Evolutionary conservation across 2,113 vertebrate species (phyloP).

Genomic region (Scomber colias): DNA sequence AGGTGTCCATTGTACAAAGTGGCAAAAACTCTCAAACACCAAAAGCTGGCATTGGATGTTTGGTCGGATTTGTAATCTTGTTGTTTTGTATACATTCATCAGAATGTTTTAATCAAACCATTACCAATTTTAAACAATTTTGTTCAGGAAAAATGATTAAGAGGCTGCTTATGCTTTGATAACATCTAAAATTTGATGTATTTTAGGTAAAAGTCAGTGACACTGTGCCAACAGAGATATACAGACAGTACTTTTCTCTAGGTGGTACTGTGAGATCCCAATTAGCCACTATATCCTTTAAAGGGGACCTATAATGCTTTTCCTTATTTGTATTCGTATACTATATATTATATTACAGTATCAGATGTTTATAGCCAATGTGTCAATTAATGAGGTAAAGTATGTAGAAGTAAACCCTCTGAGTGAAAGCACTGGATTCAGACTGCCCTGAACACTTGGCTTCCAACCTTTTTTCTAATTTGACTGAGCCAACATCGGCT

Average conservation of each 20-base stretch:
- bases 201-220: background rate
- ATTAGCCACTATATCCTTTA: constrained; percentile 70
- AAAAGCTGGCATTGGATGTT: background rate
- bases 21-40: background rate
- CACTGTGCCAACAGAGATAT: constrained; percentile 15
- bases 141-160: background rate
- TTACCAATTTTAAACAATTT: background rate
- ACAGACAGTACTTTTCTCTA: constrained; percentile 9
- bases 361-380: too few species aligned
- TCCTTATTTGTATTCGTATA: too few species aligned
- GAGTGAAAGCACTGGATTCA: too few species aligned
- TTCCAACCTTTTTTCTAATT: too few species aligned
- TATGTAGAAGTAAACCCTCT: too few species aligned
- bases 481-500: too few species aligned
- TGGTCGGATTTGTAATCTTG: too few species aligned
- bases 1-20: background rate
- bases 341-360: too few species aligned
- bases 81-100: too few species aligned
- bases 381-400: too few species aligned
- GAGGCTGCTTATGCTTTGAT: background rate
- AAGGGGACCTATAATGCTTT: background rate
- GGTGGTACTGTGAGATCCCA: constrained; percentile 46
- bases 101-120: background rate
- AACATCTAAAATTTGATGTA: background rate
- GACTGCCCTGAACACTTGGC: too few species aligned